Percentiles rank a stretch among this genome's conserved stretches.
phyloP scores from a whole-genome alignment of 1,140 invertebrate genomes.

The Heliothis subflexa region DNA sequence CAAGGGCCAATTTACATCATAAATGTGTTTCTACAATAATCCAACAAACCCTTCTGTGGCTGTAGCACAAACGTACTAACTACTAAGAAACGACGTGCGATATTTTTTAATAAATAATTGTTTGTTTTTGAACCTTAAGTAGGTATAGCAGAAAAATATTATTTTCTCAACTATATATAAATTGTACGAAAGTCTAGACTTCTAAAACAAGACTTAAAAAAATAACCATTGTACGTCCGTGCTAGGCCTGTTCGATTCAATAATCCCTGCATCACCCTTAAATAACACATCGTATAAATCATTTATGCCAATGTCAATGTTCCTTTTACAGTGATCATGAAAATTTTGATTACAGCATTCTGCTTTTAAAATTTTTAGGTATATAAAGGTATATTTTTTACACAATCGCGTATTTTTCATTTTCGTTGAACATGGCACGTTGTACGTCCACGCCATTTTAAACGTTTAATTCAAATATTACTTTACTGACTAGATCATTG shows the following conservation, averaged over 20 bases:
- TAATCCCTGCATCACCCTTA: background rate
- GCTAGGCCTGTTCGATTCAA: background rate
- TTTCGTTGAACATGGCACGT: background rate
- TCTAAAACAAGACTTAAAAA: too few relatives aligned
- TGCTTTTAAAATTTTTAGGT: background rate
- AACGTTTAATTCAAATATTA: slow-evolving; percentile 11
- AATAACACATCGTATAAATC: background rate
- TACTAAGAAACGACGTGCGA: too few relatives aligned
- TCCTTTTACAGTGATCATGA: background rate
- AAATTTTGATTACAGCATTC: background rate
- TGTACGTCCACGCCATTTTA: background rate
- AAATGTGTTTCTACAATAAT: background rate
- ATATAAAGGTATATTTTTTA: background rate
- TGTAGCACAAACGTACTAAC: too few relatives aligned
- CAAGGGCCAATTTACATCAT: background rate
- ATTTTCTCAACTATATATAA: too few relatives aligned
- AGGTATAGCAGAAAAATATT: too few relatives aligned
- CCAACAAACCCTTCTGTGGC: slow-evolving; percentile 10
- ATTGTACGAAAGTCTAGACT: too few relatives aligned
- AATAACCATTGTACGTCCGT: too few relatives aligned
- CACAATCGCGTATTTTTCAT: background rate
- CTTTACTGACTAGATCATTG: slow-evolving; percentile 18
- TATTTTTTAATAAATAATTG: too few relatives aligned
- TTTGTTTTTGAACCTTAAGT: too few relatives aligned
- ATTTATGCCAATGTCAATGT: slow-evolving; percentile 36